Evolutionary conservation across 2,113 vertebrate species (phyloP).

Genomic region (Platichthys flesus): DNA sequence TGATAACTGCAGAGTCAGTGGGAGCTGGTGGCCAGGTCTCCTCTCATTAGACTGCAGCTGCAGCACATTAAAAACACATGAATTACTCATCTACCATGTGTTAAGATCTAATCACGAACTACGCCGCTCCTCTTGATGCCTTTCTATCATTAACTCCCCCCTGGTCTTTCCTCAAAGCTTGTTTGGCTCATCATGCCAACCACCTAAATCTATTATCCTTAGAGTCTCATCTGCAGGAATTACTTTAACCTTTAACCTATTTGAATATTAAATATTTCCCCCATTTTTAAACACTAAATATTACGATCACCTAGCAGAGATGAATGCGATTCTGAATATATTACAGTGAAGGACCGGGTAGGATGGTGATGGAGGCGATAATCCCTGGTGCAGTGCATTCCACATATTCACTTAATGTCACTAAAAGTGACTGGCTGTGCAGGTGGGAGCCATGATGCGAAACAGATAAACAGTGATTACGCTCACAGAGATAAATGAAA

Average conservation of each 20-base stretch:
- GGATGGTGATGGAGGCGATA: slow-evolving; percentile 16
- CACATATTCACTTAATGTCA: slow-evolving; percentile 60
- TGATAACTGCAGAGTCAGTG: slow-evolving; percentile 58
- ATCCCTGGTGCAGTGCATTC: slow-evolving; percentile 44
- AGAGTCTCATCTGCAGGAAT: slow-evolving; percentile 6
- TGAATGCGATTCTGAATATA: slow-evolving; percentile 52
- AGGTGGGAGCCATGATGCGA: slow-evolving; percentile 75
- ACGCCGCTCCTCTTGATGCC: slow-evolving; percentile 62
- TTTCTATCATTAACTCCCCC: slow-evolving; percentile 60
- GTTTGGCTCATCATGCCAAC: slow-evolving; percentile 60
- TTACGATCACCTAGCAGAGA: slow-evolving; percentile 40
- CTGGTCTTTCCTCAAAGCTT: slow-evolving; percentile 53
- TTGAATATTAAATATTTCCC: slow-evolving; percentile 34
- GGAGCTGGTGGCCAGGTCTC: slow-evolving; percentile 55
- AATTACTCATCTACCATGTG: slow-evolving; percentile 79
- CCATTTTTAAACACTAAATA: slow-evolving; percentile 28
- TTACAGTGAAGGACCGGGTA: slow-evolving; percentile 32
- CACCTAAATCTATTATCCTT: slow-evolving; percentile 39
- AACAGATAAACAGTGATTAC: slow-evolving; percentile 81
- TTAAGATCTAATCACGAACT: slow-evolving; percentile 76
- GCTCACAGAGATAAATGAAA: slow-evolving; percentile 76
- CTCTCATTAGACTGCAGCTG: slow-evolving; percentile 82
- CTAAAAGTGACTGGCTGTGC: slow-evolving; percentile 64
- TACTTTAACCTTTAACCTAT: slow-evolving; percentile 35
- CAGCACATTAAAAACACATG: slow-evolving; percentile 79